Percentiles rank a stretch among this genome's conserved stretches.
phyloP scores from a whole-genome alignment of 2,113 vertebrate genomes.

The Halcyon malimbica region DNA sequence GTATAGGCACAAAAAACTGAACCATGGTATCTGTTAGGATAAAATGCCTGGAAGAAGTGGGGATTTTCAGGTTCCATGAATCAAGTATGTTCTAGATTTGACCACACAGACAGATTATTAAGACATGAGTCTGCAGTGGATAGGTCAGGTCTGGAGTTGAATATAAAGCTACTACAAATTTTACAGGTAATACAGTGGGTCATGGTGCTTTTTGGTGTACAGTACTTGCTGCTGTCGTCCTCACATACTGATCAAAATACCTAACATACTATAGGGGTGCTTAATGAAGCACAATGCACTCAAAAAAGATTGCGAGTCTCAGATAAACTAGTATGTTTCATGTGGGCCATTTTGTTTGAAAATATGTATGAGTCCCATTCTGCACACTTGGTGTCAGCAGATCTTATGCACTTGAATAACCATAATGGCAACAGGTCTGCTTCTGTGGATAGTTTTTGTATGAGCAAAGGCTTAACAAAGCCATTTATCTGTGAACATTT shows the following conservation, averaged over 20 bases:
- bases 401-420: background rate
- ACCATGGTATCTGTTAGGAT: background rate
- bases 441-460: background rate
- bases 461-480: constrained; percentile 29
- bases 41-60: background rate
- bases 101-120: background rate
- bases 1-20: background rate
- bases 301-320: background rate
- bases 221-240: background rate
- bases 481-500: constrained; percentile 24
- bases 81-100: background rate
- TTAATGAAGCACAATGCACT: background rate
- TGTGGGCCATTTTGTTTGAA: background rate
- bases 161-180: background rate
- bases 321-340: background rate
- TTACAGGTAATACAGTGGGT: background rate
- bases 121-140: background rate
- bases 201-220: background rate
- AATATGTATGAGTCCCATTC: background rate
- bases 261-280: background rate
- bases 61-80: background rate
- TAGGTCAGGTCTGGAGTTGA: background rate
- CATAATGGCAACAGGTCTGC: background rate
- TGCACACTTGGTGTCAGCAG: background rate
- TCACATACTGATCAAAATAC: background rate